Evolutionary conservation across 2,888 invertebrate genomes (phyloP), one percentile per base, ranked within the genome.

Genomic region (Phlogophora meticulosa): DNA sequence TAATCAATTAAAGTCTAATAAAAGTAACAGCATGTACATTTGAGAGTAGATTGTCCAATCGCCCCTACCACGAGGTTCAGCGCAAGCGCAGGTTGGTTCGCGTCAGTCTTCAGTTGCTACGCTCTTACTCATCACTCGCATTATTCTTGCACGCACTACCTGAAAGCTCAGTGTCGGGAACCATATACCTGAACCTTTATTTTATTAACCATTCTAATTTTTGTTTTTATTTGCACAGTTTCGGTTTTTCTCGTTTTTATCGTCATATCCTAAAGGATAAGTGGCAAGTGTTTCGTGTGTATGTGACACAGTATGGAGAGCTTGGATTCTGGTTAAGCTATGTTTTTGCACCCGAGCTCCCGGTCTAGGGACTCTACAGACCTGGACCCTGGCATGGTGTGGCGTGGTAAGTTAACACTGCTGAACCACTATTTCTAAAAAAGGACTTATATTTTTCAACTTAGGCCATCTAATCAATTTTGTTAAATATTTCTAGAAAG

Each of bases 331-430:
- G 95, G 95, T 90, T 95, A 94, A 94, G 87, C 81, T 90, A 95
- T 95, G 95, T 95, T 95, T 89, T 88, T 95, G 82, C 94, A 95
- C 83, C 93, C 95, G 80, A 94, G 94, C 83, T 93, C 94, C 80
- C 93, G 94, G 81, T 88, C 91, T 78, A 90, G 92, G 90, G 94
- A 94, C 83, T 88, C 94, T 80, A 85, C 91, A 56, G 95, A 95
- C 83, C 88, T 94, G 90, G 95, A 95, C 83, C 93, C 95, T 69
- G 84, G 93, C 48, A 88, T 93, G 83, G 91, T 94, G 84, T 95
- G 95, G 94, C 92, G 94, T 75, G 95, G 95, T 95, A 86, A 95
- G 95, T 94, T 36, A 40, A 32, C 40, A 43, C 40, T 48, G 32
- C 49, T 61, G 22, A 36, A 38, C 24, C 42, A 58, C 34, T 45